Evolutionary conservation across 2,113 vertebrate genomes (phyloP), one percentile per base, ranked within the genome.

Genomic region (Caranx ignobilis): DNA sequence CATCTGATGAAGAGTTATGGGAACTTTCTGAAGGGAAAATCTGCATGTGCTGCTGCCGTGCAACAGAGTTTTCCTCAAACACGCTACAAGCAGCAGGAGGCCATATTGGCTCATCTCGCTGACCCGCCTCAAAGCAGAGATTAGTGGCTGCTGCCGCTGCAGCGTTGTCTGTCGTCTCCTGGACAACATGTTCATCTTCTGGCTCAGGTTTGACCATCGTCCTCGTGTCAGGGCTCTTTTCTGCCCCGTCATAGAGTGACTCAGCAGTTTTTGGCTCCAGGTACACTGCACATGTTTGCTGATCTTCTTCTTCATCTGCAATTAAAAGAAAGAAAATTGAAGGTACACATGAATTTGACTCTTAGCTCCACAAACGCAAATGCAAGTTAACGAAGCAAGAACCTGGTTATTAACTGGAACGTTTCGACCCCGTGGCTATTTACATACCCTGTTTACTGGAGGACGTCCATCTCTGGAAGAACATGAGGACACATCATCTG

Each of bases 141-240:
- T 15, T 34, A 2, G 34, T 16, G 12, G 56, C 60, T 9, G 70
- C 57, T 43, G 70, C 26, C 26, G 1, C 5, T 0, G 6, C 43
- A 0, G 10, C 0, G 60, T n/a, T 3, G 3, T 83, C 70, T 11
- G 61, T 9, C 4, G 47, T 35, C 48, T 81, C 81, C 2, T 37
- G 66, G 41, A 76, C 0, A 19, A 15, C n/a, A 11, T 26, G 41
- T 41, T 85, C 69, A 12, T 75, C 81, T 1, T 31, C 71, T 1
- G 75, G 80, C 71, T 92, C 91, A 0, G 18, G 63, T 70, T 92
- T 93, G 56, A 92, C 75, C 11, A 2, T 32, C 0, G 73, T 64
- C 39, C 54, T 59, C 35, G 35, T 9, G 65, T 70, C 75, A 10
- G 4, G 21, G 39, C 37, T 62, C 1, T 82, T 69, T 4, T 77